Conservation (phyloP, 2,113 vertebrate species). For the Telmatochromis sp. region DNA sequence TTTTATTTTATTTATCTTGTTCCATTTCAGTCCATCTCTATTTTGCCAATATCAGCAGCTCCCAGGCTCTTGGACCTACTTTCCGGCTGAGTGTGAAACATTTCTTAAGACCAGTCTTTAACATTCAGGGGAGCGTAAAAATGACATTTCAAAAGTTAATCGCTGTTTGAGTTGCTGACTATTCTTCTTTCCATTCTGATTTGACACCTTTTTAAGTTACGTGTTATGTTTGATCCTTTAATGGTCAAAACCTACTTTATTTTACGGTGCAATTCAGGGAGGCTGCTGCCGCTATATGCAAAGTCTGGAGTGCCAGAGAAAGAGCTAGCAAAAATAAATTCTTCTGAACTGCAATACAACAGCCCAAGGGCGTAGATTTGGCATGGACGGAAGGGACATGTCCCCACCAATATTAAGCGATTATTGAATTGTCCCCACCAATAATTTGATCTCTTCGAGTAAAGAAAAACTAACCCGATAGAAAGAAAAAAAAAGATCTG, state of each 20-base stretch:
- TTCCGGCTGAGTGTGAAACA: background rate
- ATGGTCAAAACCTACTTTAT: background rate
- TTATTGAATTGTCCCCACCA: too few relatives aligned
- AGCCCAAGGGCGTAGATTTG: background rate
- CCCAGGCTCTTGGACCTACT: background rate
- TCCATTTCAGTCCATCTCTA: background rate
- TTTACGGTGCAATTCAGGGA: background rate
- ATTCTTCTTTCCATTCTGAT: background rate
- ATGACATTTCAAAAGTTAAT: background rate
- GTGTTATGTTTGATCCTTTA: background rate
- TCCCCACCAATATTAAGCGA: too few relatives aligned
- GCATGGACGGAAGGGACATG: too few relatives aligned
- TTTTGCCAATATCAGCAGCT: slow-evolving; percentile 15
- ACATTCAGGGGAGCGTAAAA: background rate
- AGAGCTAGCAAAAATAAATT: background rate
- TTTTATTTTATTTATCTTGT: background rate
- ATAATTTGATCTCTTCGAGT: too few relatives aligned
- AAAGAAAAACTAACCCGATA: too few relatives aligned
- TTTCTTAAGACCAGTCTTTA: background rate
- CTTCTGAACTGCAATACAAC: background rate
- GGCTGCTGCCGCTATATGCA: background rate
- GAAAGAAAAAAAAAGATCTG: too few relatives aligned
- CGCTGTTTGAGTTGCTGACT: background rate
- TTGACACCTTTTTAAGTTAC: background rate
- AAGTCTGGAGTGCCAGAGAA: background rate